A percentile compares a stretch with the other conserved stretches of the same genome.
phyloP scores from a whole-genome alignment of 1,140 invertebrate genomes.

The Phymastichus coffea region DNA sequence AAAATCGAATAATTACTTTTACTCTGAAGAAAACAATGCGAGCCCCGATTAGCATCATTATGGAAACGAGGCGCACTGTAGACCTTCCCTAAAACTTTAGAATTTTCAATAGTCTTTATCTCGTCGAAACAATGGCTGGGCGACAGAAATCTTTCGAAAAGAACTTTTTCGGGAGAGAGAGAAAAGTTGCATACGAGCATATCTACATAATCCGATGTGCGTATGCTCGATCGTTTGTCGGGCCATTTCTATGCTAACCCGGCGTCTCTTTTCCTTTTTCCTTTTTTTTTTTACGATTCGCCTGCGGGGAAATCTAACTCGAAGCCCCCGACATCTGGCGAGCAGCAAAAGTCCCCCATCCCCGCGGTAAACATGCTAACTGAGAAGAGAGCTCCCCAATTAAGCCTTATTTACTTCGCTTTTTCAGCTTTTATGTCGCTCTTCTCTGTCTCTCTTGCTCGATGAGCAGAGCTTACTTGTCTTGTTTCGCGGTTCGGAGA shows the following conservation, averaged over 20 bases:
- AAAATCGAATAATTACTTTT: too few species aligned
- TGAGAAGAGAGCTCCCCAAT: slow-evolving; percentile 18
- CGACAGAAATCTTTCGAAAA: too few species aligned
- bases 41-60: too few species aligned
- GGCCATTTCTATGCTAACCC: slow-evolving; percentile 27
- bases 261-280: not conserved
- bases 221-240: slow-evolving; percentile 18
- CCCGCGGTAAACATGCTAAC: not conserved
- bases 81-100: too few species aligned
- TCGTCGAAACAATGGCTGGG: too few species aligned
- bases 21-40: too few species aligned
- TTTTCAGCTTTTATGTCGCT: slow-evolving; percentile 9
- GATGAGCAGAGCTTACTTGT: too few species aligned
- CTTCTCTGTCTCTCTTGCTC: not conserved
- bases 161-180: not conserved
- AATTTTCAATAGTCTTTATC: too few species aligned
- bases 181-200: slow-evolving; percentile 7
- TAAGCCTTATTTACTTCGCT: slow-evolving; percentile 22
- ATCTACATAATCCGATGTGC: slow-evolving; percentile 26
- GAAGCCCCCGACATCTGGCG: slow-evolving; percentile 17
- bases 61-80: too few species aligned
- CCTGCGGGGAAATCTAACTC: slow-evolving; percentile 18
- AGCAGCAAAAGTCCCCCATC: not conserved
- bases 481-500: not conserved
- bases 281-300: slow-evolving; percentile 2